Evolutionary conservation across 2,797 vertebrate genomes (phyloP), one percentile per base, ranked within the genome.

Genomic region (Melanotaenia trifasciata): DNA sequence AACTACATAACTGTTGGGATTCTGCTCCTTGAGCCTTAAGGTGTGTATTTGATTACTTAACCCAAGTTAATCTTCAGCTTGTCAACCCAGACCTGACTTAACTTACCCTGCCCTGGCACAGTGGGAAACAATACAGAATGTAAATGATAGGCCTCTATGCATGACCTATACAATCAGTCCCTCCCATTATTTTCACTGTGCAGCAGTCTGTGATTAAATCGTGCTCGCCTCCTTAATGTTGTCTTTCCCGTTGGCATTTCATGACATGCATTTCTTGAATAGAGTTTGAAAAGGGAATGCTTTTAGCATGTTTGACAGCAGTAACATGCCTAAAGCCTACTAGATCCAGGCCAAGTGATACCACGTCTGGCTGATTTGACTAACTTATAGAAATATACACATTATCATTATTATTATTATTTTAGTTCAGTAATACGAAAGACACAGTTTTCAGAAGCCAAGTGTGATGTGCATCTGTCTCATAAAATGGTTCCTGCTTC

Each of bases 401-500:
- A 20, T 20, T 47, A 40, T 40, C 38, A 36, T 36, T 40, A 12
- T 38, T 38, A 36, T 33, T 6, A 33, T 33, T 33, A 33, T 33
- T n/a, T 43, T 22, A 4, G 24, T 33, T 57, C 50, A 71, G 58
- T 20, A 7, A 54, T 38, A 1, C 26, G 26, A 22, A 80, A 10
- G 20, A 79, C 50, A 62, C 12, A 0, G 9, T 79, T 63, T 54
- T 45, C 65, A 4, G 72, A 64, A 74, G 50, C 60, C 64, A 58
- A 54, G 30, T 20, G 18, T 45, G 45, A 8, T 9, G 45, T 51
- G 36, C 59, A 70, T 85, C 73, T 73, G 79, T 74, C 78, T 88
- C 35, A 4, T 87, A 70, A 86, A 90, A 84, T 74, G 58, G 30
- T 77, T 79, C 67, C 74, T 58, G 80, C 67, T 61, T 86, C 64